Evolutionary conservation across 2,888 invertebrate species (phyloP).

Genomic region (Lycocerus yunnanus): DNA sequence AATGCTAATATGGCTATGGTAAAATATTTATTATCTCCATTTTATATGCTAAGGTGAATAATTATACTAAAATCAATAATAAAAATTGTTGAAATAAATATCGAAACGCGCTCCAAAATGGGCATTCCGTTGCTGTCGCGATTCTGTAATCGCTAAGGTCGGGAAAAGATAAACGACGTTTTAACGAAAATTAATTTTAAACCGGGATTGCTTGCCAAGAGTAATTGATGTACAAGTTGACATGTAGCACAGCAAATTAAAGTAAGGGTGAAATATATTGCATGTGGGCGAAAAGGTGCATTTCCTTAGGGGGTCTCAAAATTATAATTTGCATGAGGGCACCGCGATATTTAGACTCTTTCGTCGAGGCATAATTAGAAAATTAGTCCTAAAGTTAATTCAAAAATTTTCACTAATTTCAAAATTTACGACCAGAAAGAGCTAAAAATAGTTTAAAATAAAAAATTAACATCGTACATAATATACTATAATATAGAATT

Average conservation of each 20-base stretch:
- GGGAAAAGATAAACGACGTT: not conserved
- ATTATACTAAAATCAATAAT: not conserved
- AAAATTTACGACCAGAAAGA: not conserved
- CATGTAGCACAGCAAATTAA: not conserved
- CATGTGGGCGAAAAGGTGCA: not conserved
- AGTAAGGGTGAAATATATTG: not conserved
- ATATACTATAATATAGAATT: not conserved
- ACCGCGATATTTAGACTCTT: not conserved
- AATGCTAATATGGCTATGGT: slow-evolving; percentile 22
- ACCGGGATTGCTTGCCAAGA: not conserved
- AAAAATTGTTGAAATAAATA: not conserved
- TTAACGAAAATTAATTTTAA: not conserved
- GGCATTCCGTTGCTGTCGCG: not conserved
- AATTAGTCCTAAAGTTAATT: not conserved
- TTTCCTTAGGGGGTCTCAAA: not conserved
- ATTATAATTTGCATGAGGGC: not conserved
- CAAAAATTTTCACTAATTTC: not conserved
- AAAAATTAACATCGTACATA: not conserved
- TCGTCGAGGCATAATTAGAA: not conserved
- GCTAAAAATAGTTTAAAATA: not conserved
- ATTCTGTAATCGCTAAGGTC: not conserved
- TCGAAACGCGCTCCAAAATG: not conserved
- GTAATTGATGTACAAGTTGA: not conserved
- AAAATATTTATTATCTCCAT: slow-evolving; percentile 1
- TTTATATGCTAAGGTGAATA: not conserved